These are phyloP conservation scores for Spialia ferax DNA, from an alignment of 2,888 invertebrate genomes.

Conservation along the genomic window DNA sequence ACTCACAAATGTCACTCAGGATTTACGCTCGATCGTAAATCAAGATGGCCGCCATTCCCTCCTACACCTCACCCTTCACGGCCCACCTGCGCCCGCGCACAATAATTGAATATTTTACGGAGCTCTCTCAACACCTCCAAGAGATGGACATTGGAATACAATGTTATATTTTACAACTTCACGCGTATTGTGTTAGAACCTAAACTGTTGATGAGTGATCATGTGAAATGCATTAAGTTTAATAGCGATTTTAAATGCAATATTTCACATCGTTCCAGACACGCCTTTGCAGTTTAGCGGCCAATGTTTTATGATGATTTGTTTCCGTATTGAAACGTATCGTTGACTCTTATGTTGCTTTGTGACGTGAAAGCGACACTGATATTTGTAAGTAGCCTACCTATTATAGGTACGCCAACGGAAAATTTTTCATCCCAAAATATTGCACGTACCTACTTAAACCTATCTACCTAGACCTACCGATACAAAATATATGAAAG, in stretches of 20 bases:
- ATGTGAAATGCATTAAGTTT: conserved; percentile 80
- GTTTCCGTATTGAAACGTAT: conserved; percentile 75
- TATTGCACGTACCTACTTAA: too few species aligned
- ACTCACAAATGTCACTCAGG: conserved; percentile 82
- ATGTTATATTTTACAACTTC: conserved; percentile 80
- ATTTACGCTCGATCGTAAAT: conserved; percentile 84
- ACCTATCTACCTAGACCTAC: too few species aligned
- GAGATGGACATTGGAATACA: conserved; percentile 72
- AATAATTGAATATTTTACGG: conserved; percentile 86
- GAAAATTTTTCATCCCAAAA: conserved; percentile 14
- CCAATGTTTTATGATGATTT: conserved; percentile 84
- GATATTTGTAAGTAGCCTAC: too few species aligned
- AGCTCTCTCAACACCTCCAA: conserved; percentile 82
- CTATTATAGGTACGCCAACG: conserved; percentile 48
- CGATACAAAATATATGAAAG: too few species aligned
- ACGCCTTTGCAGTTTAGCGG: conserved; percentile 74
- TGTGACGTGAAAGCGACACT: conserved; percentile 60
- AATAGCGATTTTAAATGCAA: conserved; percentile 82
- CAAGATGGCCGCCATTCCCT: conserved; percentile 78
- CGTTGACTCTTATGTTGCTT: conserved; percentile 57
- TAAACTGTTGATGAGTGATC: conserved; percentile 85
- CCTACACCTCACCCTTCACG: conserved; percentile 54
- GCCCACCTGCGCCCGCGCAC: conserved; percentile 79
- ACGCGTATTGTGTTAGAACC: conserved; percentile 82
- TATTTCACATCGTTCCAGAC: conserved; percentile 80